Evolutionary conservation across 2,113 vertebrate species (phyloP).

Genomic region (Acrocephalus kingi): DNA sequence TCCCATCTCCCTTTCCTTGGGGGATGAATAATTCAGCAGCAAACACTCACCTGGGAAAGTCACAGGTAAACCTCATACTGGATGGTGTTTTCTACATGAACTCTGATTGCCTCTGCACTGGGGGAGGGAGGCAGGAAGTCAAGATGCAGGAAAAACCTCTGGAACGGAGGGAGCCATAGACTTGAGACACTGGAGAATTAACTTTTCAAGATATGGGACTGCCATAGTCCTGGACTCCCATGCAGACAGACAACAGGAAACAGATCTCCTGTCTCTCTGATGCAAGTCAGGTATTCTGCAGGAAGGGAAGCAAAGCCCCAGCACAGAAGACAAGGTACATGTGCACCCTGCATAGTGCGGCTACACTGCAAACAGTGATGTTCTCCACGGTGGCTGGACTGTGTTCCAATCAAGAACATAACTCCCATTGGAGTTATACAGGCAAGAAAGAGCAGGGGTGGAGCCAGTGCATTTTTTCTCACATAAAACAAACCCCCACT

Average conservation of each 20-base stretch:
- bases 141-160: neutral
- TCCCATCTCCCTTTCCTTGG: neutral
- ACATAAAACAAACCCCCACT: neutral
- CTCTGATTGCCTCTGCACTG: neutral
- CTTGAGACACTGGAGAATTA: neutral
- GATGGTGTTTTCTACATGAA: neutral
- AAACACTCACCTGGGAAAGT: neutral
- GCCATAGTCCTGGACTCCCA: neutral
- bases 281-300: neutral
- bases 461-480: neutral
- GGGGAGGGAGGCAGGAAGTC: neutral
- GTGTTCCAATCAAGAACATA: neutral
- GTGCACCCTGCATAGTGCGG: fast-evolving
- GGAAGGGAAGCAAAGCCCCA: neutral
- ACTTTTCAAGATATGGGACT: neutral
- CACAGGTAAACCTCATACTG: neutral
- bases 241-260: neutral
- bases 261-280: neutral
- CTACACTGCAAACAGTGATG: neutral
- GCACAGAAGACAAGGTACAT: neutral
- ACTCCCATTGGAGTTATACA: neutral
- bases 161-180: neutral
- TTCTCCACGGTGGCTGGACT: neutral
- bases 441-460: neutral
- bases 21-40: neutral